phyloP scores from a whole-genome alignment of 2,113 vertebrate genomes.

The Galeopterus variegatus region DNA sequence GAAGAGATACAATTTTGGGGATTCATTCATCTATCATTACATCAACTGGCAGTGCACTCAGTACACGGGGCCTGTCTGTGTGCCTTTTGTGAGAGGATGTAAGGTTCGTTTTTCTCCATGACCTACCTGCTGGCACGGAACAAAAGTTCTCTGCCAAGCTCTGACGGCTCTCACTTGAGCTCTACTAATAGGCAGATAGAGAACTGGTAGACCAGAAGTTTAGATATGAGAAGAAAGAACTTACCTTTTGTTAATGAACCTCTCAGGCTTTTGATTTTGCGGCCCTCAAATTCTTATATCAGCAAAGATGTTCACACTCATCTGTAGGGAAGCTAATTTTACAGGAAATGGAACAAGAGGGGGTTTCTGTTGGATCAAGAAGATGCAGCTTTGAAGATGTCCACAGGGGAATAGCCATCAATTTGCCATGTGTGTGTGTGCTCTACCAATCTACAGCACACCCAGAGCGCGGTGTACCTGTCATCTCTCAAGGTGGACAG shows the following conservation, averaged over 20 bases:
- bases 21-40: not conserved
- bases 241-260: not conserved
- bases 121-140: constrained; percentile 11
- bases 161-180: not conserved
- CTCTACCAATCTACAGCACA: accelerated
- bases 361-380: not conserved
- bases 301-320: accelerated
- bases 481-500: not conserved
- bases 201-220: not conserved
- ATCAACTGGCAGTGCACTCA: accelerated
- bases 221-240: accelerated
- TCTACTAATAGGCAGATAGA: not conserved
- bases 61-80: no score
- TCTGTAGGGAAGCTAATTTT: not conserved
- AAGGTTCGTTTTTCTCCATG: not conserved
- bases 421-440: accelerated
- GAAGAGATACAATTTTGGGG: not conserved
- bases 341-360: not conserved
- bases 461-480: not conserved
- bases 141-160: not conserved
- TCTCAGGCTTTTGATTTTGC: not conserved
- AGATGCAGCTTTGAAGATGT: not conserved
- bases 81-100: not conserved
- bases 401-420: not conserved
- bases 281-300: not conserved